Evolutionary conservation across 2,113 vertebrate genomes (phyloP), one percentile per base, ranked within the genome.

Genomic region (Campylomormyrus numenius): DNA sequence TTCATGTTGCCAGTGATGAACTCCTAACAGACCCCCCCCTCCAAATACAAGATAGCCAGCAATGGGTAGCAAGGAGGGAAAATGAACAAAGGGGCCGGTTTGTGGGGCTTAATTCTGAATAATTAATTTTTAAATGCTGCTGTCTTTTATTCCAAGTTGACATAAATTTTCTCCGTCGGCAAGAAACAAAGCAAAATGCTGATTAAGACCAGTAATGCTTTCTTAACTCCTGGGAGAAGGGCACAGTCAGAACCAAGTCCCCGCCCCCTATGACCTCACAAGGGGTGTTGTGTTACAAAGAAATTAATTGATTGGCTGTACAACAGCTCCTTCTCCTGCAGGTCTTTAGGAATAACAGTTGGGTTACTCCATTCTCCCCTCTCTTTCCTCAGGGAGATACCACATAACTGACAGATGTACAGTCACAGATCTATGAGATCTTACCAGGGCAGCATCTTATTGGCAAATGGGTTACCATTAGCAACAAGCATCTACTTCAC

Each of bases 401-500:
- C 49, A 87, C 49, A 31, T 5, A 62, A 17, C 45, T 13, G 13
- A 74, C 45, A 15, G 27, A 58, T 13, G 52, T 50, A 46, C 9
- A 74, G 58, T 27, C 17, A 74, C 21, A 88, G 62, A 35, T 24
- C 5, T 48, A 48, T 42, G 45, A 70, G 58, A 88, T 74, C 58
- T 88, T 62, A n/a, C 17, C 39, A 45, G 35, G 58, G 11, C 62
- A 70, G 15, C 58, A 88, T 48, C 13, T 74, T 62, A 31, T 15
- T 27, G 62, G 88, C 19, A 88, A 70, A 88, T 88, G 42, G 35
- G 88, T 88, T 58, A 42, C 88, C 62, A 39, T 74, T 88, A 74
- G 88, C 88, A 88, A 88, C 88, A 88, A 62, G 27, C 87, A 19
- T 70, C 62, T 70, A 39, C 42, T 70, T 88, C 66, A 62, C 88